Conservation (phyloP, 1,140 invertebrate species). For the Meloidogyne chitwoodi region DNA sequence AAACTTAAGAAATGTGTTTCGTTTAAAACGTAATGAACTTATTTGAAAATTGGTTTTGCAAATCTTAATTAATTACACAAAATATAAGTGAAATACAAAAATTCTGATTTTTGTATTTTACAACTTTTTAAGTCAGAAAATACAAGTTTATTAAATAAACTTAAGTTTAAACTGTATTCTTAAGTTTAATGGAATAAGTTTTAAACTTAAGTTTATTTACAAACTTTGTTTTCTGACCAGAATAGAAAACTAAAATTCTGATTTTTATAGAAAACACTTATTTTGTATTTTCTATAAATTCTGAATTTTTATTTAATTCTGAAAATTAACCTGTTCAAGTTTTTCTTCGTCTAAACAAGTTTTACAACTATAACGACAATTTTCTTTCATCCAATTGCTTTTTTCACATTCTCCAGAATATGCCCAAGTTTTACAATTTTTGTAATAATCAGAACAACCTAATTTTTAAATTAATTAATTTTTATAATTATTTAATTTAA, state of each 20-base stretch:
- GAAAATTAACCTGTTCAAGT: slow-evolving; percentile 17
- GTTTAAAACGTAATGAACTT: background rate
- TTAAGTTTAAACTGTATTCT: no score
- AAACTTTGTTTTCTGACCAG: no score
- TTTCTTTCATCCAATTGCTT: slow-evolving; percentile 44
- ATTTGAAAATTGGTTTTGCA: background rate
- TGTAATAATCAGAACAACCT: slow-evolving; percentile 40
- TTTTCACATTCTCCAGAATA: slow-evolving; percentile 30
- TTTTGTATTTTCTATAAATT: background rate
- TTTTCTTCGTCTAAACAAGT: slow-evolving; percentile 27
- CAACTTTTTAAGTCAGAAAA: no score
- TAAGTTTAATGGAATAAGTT: no score
- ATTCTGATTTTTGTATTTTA: no score
- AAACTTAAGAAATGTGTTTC: background rate
- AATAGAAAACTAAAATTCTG: no score
- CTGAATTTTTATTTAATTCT: background rate
- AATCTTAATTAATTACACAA: background rate
- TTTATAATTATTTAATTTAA: background rate
- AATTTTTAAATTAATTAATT: background rate
- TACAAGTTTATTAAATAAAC: no score
- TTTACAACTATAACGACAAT: slow-evolving; percentile 24
- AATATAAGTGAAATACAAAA: no score
- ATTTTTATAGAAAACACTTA: no score
- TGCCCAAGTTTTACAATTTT: slow-evolving; percentile 26
- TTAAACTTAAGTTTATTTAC: no score